These are phyloP conservation scores for Okapia johnstoni DNA, from an alignment of 2,113 vertebrate species.

Conservation along the genomic window DNA sequence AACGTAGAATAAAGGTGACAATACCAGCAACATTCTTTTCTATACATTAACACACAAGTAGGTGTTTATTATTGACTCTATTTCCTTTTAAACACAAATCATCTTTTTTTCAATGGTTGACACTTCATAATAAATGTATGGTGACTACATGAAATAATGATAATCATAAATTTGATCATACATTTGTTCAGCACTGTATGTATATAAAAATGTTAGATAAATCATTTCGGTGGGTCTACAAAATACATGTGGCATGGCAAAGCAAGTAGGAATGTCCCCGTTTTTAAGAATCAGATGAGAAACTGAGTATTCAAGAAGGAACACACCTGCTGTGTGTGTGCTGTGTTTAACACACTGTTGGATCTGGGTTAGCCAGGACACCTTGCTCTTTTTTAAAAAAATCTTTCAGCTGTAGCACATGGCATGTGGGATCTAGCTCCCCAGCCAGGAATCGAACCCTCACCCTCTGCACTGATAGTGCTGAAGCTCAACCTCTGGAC, in stretches of 20 bases:
- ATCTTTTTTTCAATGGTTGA: neutral
- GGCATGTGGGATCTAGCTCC: neutral
- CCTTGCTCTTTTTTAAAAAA: neutral
- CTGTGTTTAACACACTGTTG: fast-evolving
- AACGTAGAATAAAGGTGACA: neutral
- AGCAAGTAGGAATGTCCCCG: neutral
- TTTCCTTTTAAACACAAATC: neutral
- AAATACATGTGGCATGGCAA: neutral
- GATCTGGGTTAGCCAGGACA: neutral
- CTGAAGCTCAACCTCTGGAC: neutral
- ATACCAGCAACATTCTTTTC: neutral
- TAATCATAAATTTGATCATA: neutral
- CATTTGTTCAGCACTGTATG: neutral
- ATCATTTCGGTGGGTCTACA: neutral
- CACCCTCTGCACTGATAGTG: neutral
- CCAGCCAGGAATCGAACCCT: neutral
- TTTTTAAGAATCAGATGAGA: neutral
- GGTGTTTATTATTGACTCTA: neutral
- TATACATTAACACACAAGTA: neutral
- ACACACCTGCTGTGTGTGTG: fast-evolving
- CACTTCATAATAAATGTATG: neutral
- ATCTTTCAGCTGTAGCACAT: neutral
- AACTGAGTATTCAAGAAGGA: neutral
- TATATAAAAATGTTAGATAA: neutral
- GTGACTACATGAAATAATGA: neutral